Evolutionary conservation across 2,888 invertebrate genomes (phyloP).

Genomic region (Caenorhabditis sp.): DNA sequence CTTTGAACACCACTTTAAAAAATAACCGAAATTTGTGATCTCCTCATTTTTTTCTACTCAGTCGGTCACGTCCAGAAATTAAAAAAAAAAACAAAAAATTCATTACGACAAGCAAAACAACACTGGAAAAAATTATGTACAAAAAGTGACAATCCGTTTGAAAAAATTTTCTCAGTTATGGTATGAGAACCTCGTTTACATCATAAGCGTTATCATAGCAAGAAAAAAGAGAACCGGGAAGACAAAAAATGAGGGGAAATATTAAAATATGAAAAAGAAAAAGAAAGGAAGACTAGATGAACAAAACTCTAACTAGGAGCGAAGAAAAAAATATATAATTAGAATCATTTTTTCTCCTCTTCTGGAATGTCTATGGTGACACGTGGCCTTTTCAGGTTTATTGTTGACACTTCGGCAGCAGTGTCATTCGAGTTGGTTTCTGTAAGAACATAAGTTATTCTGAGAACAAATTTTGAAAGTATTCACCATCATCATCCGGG

Average conservation of each 20-base stretch:
- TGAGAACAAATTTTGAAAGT: not conserved
- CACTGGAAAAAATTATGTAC: not conserved
- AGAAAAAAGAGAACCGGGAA: not conserved
- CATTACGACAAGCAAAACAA: not conserved
- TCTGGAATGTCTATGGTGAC: not conserved
- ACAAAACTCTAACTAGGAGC: not conserved
- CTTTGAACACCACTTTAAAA: not conserved
- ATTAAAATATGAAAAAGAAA: not conserved
- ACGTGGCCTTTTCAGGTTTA: not conserved
- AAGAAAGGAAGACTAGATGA: not conserved
- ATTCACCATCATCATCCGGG: conserved; percentile 13
- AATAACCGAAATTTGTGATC: not conserved
- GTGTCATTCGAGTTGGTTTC: not conserved
- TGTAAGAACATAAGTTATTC: not conserved
- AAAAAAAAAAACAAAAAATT: not conserved
- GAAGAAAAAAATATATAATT: not conserved
- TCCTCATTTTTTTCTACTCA: not conserved
- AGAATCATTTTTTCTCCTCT: not conserved
- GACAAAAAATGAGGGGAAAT: not conserved
- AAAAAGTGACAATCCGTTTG: not conserved
- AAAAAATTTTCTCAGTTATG: not conserved
- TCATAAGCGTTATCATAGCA: not conserved
- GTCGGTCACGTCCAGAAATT: not conserved
- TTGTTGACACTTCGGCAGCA: not conserved
- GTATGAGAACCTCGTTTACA: not conserved